A percentile compares a stretch with the other conserved stretches of the same genome.
Conservation (phyloP, 2,797 vertebrate species). For the Gymnoscopelus braueri region DNA sequence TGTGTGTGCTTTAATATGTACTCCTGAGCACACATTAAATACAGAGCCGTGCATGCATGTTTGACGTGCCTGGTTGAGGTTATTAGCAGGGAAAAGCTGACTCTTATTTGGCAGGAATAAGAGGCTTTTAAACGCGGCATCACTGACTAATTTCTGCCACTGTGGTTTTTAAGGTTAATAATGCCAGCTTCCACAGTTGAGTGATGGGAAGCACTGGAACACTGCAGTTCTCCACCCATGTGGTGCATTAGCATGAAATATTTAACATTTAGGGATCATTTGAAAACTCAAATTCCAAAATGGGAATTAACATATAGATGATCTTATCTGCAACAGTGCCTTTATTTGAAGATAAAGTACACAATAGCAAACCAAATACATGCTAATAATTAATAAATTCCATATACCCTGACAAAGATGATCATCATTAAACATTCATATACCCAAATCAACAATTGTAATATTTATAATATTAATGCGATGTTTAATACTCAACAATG, state of each 20-base stretch:
- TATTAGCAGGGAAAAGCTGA: background rate
- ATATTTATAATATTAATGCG: no score
- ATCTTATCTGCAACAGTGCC: no score
- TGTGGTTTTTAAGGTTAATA: constrained; percentile 10
- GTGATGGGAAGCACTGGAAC: constrained; percentile 35
- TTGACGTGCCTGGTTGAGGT: background rate
- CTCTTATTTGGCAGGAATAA: background rate
- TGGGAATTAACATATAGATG: no score
- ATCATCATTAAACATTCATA: no score
- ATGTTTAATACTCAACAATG: no score
- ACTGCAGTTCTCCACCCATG: constrained; percentile 41
- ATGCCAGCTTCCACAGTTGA: constrained; percentile 30
- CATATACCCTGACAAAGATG: no score
- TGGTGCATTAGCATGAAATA: constrained; percentile 14
- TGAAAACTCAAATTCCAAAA: no score
- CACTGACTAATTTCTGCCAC: constrained; percentile 37
- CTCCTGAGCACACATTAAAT: background rate
- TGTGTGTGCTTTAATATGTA: background rate
- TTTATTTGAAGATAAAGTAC: no score
- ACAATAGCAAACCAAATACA: no score
- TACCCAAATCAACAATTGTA: no score
- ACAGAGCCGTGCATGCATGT: background rate
- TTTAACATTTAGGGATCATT: no score
- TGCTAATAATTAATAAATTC: no score
- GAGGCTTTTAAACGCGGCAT: constrained; percentile 33